These are phyloP conservation scores for Autographa pulchrina DNA, from an alignment of 2,888 invertebrate species.

Conservation along the genomic window DNA sequence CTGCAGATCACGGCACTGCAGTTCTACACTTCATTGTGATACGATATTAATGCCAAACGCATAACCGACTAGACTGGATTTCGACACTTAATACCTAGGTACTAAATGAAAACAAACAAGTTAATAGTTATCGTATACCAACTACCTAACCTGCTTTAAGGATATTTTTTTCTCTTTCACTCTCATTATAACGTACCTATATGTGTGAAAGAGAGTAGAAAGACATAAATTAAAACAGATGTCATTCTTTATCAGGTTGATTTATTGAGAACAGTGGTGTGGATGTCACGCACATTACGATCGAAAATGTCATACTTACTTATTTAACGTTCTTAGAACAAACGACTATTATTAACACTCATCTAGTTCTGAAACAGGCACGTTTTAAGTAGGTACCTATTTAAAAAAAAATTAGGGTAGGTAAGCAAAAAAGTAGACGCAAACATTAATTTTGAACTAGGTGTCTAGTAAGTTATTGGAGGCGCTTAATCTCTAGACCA, in stretches of 20 bases:
- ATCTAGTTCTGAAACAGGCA: too few species aligned
- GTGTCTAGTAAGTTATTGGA: too few species aligned
- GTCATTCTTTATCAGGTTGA: not conserved
- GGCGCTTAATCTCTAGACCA: too few species aligned
- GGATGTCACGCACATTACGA: not conserved
- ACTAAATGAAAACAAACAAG: constrained; percentile 30
- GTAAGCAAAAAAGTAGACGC: too few species aligned
- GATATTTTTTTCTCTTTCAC: constrained; percentile 37
- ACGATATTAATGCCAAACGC: constrained; percentile 22
- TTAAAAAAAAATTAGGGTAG: too few species aligned
- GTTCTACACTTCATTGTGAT: not conserved
- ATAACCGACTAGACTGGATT: not conserved
- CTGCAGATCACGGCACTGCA: constrained; percentile 21
- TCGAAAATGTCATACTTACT: not conserved
- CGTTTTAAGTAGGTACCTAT: too few species aligned
- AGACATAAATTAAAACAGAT: not conserved
- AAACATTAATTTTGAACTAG: too few species aligned
- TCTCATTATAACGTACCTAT: not conserved
- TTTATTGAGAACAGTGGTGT: constrained; percentile 1
- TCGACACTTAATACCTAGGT: not conserved
- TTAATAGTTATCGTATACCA: not conserved
- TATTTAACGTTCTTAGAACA: constrained; percentile 14
- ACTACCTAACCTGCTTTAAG: not conserved
- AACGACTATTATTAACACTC: constrained; percentile 35
- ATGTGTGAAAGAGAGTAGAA: constrained; percentile 15